Base-by-base conservation (phyloP, 37 sponge, comb jelly and placozoan genomes). In the Diacarnus erythraeanus region DNA sequence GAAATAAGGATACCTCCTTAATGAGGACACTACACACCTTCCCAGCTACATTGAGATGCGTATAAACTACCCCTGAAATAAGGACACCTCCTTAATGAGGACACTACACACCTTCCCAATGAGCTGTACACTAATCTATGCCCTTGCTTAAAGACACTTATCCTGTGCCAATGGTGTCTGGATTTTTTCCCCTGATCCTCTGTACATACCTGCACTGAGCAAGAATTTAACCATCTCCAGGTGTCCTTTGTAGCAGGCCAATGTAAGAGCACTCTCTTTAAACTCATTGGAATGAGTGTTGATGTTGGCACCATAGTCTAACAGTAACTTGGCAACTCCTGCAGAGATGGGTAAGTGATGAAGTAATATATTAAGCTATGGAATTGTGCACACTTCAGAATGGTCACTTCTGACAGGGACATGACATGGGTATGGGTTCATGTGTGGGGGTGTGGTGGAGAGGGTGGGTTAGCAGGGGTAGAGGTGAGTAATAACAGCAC, bases 211-310 rank as follows among this genome's bases (percentile, higher is more conserved):
- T 39, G 81, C 85, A 75, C 71, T 85, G 39, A 93, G 73, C 5
- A 93, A 86, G 79, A 85, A 93, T 77, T 89, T 76, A 57, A 93
- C 93, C 93, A 93, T 93, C 60, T 82, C 90, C 10, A 88, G 85
- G 58, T 93, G 93, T 0, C 93, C 93, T 66, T 93, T 93, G 80
- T 93, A 93, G 74, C 89, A 87, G 71, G 93, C 89, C 57, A 93
- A 83, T 6, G 93, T 93, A 36, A 93, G 89, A 33, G 93, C 93
- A 40, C 86, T 88, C 87, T 93, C 93, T 74, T 93, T 93, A 86
- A 89, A 93, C 89, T 93, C 93, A 39, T 82, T 83, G 29, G 93
- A 93, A 64, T 88, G 93, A 21, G 86, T 93, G 83, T 93, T 93
- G 76, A 93, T 88, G 76, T 89, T 85, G 38, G 90, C 89, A 64